Conservation (phyloP, 2,113 vertebrate genomes). For the Sorex araneus region DNA sequence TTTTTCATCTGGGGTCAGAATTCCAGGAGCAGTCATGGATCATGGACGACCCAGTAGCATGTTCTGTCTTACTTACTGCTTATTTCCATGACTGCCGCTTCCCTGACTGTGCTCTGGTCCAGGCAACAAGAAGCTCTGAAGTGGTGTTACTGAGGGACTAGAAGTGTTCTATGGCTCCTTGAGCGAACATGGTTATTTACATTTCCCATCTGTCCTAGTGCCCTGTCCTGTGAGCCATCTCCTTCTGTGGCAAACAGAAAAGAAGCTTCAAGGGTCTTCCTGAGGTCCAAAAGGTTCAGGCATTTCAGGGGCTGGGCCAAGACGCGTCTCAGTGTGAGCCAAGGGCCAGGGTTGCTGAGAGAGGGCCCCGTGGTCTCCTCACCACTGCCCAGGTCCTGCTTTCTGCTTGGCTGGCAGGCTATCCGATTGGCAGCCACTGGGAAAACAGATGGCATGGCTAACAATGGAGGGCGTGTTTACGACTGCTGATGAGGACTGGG, state of each 20-base stretch:
- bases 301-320: background rate
- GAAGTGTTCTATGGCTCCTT: background rate
- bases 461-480: slow-evolving; percentile 85
- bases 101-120: background rate
- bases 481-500: slow-evolving; percentile 83
- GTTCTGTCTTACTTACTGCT: background rate
- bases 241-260: background rate
- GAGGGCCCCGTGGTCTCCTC: slow-evolving; percentile 60
- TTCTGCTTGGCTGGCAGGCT: slow-evolving; percentile 32
- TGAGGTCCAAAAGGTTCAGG: background rate
- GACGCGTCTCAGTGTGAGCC: slow-evolving; percentile 19
- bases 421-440: slow-evolving; percentile 73
- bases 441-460: slow-evolving; percentile 79
- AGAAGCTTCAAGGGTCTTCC: background rate
- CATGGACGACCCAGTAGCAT: background rate
- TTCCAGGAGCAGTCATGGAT: background rate
- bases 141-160: background rate
- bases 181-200: background rate
- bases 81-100: background rate
- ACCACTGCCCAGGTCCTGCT: slow-evolving; percentile 13
- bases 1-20: background rate
- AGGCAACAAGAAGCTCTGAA: background rate
- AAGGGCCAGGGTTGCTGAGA: slow-evolving; percentile 24
- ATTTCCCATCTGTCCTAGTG: background rate
- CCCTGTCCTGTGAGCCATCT: background rate